These are phyloP conservation scores for Ericerus pela DNA, from an alignment of 1,140 invertebrate species.

Conservation along the genomic window DNA sequence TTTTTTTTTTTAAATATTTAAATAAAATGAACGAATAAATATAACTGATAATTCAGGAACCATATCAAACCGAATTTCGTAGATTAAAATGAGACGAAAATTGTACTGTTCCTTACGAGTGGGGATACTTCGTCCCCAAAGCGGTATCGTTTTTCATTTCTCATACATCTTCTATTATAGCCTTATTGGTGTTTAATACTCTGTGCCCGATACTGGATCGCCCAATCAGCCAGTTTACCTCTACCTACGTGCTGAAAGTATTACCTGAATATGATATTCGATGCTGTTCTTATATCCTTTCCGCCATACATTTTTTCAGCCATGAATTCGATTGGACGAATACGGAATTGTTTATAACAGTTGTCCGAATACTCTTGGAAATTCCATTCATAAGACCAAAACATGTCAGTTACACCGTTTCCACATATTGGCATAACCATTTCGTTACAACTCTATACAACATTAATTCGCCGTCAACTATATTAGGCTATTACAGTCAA, in stretches of 20 bases:
- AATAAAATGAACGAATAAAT: no score
- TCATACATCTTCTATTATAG: neutral
- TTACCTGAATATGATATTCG: constrained; percentile 72
- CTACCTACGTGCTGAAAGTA: neutral
- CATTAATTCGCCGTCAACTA: no score
- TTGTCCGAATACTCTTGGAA: constrained; percentile 43
- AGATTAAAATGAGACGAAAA: no score
- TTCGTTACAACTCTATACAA: constrained; percentile 72
- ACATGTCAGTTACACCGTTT: constrained; percentile 66
- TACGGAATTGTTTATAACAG: constrained; percentile 54
- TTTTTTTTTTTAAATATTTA: no score
- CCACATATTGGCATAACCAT: constrained; percentile 90
- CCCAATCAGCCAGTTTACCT: neutral
- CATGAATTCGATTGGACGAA: constrained; percentile 47
- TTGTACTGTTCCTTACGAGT: no score
- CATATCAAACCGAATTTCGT: no score
- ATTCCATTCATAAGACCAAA: constrained; percentile 60
- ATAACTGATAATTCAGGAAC: no score
- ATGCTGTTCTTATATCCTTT: constrained; percentile 44
- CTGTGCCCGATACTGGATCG: no score
- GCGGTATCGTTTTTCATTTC: no score
- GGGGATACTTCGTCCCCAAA: no score
- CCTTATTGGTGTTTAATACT: neutral
- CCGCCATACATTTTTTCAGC: constrained; percentile 69
- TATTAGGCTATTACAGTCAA: no score